Conservation (phyloP, 92 coral and sea anemone species). For the Zoanthus gigantus region DNA sequence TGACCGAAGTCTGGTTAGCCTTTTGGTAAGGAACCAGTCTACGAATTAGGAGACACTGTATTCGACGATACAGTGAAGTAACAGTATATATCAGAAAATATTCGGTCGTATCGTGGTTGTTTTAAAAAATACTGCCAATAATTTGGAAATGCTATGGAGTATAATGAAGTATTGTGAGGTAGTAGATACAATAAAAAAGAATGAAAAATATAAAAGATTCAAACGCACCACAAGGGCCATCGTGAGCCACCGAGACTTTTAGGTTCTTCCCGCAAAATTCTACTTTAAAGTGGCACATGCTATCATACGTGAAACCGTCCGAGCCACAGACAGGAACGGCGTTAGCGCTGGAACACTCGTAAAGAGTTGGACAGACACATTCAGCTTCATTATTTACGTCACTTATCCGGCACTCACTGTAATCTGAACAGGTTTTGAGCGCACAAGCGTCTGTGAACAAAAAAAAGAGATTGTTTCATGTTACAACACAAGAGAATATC, state of each 20-base stretch:
- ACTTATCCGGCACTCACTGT: conserved; percentile 70
- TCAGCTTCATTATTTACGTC: conserved; percentile 56
- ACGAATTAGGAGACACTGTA: too few species aligned
- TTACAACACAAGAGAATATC: background rate
- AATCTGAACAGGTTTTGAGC: conserved; percentile 69
- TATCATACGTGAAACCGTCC: conserved; percentile 82
- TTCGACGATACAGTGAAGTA: too few species aligned
- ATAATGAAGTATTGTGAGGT: too few species aligned
- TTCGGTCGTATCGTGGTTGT: too few species aligned
- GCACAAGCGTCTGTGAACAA: conserved; percentile 79
- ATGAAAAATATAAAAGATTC: background rate
- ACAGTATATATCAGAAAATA: too few species aligned
- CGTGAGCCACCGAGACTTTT: conserved; percentile 58
- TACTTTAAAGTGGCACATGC: conserved; percentile 79
- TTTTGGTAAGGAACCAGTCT: too few species aligned
- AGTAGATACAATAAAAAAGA: background rate
- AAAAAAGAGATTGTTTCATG: background rate
- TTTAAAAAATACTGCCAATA: too few species aligned
- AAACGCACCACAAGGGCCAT: conserved; percentile 84
- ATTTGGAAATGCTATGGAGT: too few species aligned
- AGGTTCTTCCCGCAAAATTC: conserved; percentile 70
- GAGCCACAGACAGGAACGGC: conserved; percentile 81
- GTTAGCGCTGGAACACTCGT: conserved; percentile 63
- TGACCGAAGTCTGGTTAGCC: too few species aligned
- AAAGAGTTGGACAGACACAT: conserved; percentile 82